These are phyloP conservation scores for Rotaria magnacalcarata DNA, from an alignment of 2,888 invertebrate genomes.

Conservation along the genomic window DNA sequence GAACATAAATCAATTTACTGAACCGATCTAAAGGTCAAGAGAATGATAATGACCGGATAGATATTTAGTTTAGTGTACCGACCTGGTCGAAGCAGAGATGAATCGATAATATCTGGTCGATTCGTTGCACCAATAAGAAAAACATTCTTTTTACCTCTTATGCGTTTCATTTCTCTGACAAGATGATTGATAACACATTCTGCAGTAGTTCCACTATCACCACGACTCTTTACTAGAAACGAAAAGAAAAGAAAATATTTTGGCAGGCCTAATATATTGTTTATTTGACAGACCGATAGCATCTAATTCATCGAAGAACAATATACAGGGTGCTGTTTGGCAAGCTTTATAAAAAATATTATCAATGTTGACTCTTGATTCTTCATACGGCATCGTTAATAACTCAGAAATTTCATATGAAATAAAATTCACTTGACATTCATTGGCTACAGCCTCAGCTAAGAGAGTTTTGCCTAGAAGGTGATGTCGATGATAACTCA, in stretches of 20 bases:
- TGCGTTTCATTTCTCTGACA: conserved; percentile 70
- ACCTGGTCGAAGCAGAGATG: conserved; percentile 97
- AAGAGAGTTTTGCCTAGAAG: conserved; percentile 67
- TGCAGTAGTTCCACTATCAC: conserved; percentile 70
- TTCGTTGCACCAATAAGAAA: conserved; percentile 97
- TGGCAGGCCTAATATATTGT: conserved; percentile 72
- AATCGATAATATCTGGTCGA: conserved; percentile 58
- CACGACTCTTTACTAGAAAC: conserved; percentile 88
- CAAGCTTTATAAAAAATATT: conserved; percentile 69
- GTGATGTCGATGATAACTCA: too few species aligned
- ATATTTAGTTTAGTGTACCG: conserved; percentile 61
- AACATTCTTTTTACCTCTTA: conserved; percentile 85
- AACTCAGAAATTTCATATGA: conserved; percentile 64
- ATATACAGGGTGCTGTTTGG: conserved; percentile 87
- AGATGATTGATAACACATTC: conserved; percentile 92
- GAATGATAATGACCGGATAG: too few species aligned
- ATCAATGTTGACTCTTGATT: conserved; percentile 97
- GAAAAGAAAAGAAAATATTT: too few species aligned
- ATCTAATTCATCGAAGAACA: conserved; percentile 70
- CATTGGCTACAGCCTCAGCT: conserved; percentile 74
- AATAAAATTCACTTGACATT: conserved; percentile 72
- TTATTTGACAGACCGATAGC: conserved; percentile 72
- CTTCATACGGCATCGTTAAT: conserved; percentile 99
- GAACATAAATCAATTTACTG: conserved; percentile 68
- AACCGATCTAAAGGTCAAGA: conserved; percentile 86